Evolutionary conservation across 2,888 invertebrate species (phyloP).

Genomic region (Chironomus riparius): DNA sequence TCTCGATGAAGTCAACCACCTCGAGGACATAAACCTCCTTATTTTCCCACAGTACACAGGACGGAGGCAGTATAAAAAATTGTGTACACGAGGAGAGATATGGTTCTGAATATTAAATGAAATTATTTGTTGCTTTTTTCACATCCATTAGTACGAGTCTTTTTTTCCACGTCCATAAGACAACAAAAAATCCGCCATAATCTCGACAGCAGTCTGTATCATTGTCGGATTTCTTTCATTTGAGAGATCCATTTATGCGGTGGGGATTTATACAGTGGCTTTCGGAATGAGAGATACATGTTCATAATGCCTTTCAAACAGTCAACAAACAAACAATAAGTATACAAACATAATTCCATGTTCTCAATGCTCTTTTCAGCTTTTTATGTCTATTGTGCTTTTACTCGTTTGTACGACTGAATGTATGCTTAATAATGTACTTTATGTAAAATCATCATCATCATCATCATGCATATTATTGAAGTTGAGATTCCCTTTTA

Average conservation of each 20-base stretch:
- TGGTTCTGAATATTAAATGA: background rate
- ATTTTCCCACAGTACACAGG: too few species aligned
- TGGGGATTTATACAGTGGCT: background rate
- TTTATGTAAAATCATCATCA: too few species aligned
- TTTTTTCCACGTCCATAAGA: background rate
- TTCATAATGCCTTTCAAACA: background rate
- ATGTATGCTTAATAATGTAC: too few species aligned
- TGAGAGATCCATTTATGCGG: background rate
- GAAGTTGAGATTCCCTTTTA: too few species aligned
- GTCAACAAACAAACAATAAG: too few species aligned
- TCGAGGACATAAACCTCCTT: too few species aligned
- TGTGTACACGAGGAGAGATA: background rate
- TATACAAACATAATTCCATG: too few species aligned
- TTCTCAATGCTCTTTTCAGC: background rate
- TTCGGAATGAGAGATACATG: background rate
- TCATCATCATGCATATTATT: too few species aligned
- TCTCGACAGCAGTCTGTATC: background rate
- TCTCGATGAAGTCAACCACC: background rate
- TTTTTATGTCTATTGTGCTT: background rate
- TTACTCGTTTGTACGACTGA: too few species aligned
- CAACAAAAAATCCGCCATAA: background rate
- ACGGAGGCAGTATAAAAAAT: too few species aligned
- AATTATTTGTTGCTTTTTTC: background rate
- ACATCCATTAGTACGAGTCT: background rate
- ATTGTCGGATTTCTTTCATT: background rate